Percentiles rank a stretch among this genome's conserved stretches.
Evolutionary conservation across 2,888 invertebrate species (phyloP).

Genomic region (Papilio demoleus): DNA sequence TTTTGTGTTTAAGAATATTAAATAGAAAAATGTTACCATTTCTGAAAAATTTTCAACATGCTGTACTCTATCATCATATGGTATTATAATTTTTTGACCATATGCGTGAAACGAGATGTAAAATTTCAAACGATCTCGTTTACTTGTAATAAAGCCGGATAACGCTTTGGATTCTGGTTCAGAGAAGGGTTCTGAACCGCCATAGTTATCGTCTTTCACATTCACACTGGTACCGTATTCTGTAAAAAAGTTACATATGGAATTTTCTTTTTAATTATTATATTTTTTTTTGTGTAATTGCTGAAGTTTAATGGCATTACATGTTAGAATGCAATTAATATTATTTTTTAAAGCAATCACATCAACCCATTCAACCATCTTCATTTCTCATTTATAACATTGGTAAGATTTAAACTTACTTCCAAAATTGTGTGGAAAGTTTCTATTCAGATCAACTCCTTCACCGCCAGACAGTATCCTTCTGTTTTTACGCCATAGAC

Average conservation of each 20-base stretch:
- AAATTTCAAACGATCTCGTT: constrained; percentile 66
- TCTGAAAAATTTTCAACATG: constrained; percentile 75
- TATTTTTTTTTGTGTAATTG: too few species aligned
- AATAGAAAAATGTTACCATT: constrained; percentile 55
- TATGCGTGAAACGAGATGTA: constrained; percentile 87
- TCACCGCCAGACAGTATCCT: constrained; percentile 56
- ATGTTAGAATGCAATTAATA: too few species aligned
- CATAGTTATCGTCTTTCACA: constrained; percentile 54
- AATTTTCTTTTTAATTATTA: too few species aligned
- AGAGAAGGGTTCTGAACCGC: constrained; percentile 64
- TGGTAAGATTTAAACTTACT: constrained; percentile 70
- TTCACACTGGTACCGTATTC: constrained; percentile 55
- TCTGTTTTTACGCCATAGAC: constrained; percentile 87
- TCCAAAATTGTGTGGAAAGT: constrained; percentile 84
- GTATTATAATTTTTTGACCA: constrained; percentile 84
- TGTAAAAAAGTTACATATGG: too few species aligned
- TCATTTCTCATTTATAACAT: too few species aligned
- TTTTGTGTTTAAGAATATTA: too few species aligned
- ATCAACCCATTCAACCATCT: too few species aligned
- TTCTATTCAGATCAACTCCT: constrained; percentile 86
- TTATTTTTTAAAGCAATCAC: too few species aligned
- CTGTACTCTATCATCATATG: constrained; percentile 77
- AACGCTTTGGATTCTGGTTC: constrained; percentile 66
- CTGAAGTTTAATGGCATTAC: too few species aligned
- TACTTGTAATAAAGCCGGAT: constrained; percentile 51